Conservation (phyloP, 2,797 vertebrate species). For the Acridotheres tristis region DNA sequence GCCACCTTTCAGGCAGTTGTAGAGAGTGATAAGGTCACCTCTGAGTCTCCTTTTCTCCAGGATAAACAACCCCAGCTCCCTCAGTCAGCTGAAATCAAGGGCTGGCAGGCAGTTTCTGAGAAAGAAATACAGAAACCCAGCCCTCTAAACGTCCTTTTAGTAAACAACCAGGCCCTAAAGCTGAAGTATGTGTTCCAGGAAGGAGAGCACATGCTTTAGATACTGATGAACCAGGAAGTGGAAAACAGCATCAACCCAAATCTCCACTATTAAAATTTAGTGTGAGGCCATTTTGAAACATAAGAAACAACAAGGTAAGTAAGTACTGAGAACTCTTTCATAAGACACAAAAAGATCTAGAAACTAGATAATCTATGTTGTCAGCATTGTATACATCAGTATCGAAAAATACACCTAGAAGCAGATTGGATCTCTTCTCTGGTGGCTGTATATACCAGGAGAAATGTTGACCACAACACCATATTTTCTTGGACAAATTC, state of each 20-base stretch:
- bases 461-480: background rate
- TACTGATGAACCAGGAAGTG: fast-evolving
- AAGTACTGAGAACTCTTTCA: background rate
- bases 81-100: background rate
- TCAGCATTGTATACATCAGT: background rate
- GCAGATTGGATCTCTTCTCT: background rate
- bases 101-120: background rate
- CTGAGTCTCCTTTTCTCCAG: background rate
- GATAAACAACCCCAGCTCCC: background rate
- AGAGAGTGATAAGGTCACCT: too few relatives aligned
- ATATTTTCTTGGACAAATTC: background rate
- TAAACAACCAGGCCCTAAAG: background rate
- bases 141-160: background rate
- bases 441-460: background rate
- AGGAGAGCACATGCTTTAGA: background rate
- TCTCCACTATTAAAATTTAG: background rate
- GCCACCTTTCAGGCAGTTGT: fast-evolving
- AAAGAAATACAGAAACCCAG: background rate
- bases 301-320: background rate
- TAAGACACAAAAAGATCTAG: background rate
- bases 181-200: background rate
- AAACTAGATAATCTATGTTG: background rate
- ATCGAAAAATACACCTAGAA: background rate
- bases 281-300: background rate
- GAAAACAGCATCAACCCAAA: background rate